Evolutionary conservation across 2,888 invertebrate genomes (phyloP).

Genomic region (Acrobasis consociella): DNA sequence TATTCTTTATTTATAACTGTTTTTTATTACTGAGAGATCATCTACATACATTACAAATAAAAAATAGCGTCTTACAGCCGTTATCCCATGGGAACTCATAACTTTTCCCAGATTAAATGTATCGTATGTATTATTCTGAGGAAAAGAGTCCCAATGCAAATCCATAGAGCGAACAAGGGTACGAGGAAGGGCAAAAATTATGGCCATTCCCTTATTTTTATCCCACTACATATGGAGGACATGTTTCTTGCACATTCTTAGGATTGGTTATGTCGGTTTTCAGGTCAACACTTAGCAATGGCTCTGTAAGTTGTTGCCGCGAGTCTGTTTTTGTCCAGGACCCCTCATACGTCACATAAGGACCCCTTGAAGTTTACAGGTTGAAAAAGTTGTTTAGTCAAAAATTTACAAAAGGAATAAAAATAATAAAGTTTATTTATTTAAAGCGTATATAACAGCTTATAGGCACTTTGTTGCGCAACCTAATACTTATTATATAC

Average conservation of each 20-base stretch:
- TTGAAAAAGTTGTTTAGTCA: too few species aligned
- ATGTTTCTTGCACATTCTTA: background rate
- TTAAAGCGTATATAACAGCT: too few species aligned
- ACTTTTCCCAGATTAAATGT: constrained; percentile 19
- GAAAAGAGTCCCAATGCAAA: constrained; percentile 13
- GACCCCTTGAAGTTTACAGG: too few species aligned
- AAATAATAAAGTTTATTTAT: too few species aligned
- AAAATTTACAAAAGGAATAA: too few species aligned
- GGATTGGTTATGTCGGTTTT: too few species aligned
- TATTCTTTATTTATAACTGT: background rate
- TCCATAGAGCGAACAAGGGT: background rate
- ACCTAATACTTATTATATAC: too few species aligned
- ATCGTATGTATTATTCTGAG: constrained; percentile 17
- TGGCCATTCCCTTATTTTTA: constrained; percentile 5
- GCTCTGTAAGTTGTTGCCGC: too few species aligned
- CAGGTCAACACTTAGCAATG: too few species aligned
- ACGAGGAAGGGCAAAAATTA: constrained; percentile 4
- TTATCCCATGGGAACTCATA: constrained; percentile 16
- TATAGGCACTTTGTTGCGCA: too few species aligned
- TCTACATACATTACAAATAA: background rate
- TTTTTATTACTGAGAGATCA: background rate
- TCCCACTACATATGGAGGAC: background rate
- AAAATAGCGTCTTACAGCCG: constrained; percentile 6
- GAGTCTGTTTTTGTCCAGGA: too few species aligned
- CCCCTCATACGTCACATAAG: too few species aligned